Percentiles rank a stretch among this genome's conserved stretches.
These are phyloP conservation scores for Orthonyx spaldingii DNA, from an alignment of 2,113 vertebrate species.

Conservation along the genomic window DNA sequence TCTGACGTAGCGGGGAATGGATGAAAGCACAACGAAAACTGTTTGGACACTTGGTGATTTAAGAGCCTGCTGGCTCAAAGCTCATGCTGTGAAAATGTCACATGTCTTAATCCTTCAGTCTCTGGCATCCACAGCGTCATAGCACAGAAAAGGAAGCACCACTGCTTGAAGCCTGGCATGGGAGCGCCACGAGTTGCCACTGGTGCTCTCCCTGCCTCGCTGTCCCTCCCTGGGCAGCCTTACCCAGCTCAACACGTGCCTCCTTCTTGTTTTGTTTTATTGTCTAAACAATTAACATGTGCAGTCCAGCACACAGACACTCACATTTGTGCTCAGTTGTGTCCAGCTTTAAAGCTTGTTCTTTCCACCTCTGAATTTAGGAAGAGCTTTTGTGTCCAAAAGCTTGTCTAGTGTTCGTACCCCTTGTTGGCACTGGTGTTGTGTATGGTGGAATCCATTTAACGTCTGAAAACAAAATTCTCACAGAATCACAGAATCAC, in stretches of 20 bases:
- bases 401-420: background rate
- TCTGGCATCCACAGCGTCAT: background rate
- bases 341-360: background rate
- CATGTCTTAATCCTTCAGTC: background rate
- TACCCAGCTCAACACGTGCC: background rate
- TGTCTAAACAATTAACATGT: background rate
- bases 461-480: background rate
- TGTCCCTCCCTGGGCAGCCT: background rate
- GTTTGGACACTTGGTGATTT: constrained; percentile 19
- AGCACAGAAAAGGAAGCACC: background rate
- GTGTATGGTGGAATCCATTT: background rate
- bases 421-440: background rate
- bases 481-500: background rate
- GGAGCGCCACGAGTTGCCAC: background rate
- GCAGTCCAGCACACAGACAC: background rate
- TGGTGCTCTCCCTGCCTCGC: background rate
- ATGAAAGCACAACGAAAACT: background rate
- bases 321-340: background rate
- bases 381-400: background rate
- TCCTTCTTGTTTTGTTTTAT: background rate
- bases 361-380: background rate
- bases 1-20: background rate
- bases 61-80: background rate
- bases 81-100: background rate
- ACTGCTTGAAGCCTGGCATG: background rate